Percentiles rank a stretch among this genome's conserved stretches.
Evolutionary conservation across 2,113 vertebrate species (phyloP).

Genomic region (Fukomys damarensis): DNA sequence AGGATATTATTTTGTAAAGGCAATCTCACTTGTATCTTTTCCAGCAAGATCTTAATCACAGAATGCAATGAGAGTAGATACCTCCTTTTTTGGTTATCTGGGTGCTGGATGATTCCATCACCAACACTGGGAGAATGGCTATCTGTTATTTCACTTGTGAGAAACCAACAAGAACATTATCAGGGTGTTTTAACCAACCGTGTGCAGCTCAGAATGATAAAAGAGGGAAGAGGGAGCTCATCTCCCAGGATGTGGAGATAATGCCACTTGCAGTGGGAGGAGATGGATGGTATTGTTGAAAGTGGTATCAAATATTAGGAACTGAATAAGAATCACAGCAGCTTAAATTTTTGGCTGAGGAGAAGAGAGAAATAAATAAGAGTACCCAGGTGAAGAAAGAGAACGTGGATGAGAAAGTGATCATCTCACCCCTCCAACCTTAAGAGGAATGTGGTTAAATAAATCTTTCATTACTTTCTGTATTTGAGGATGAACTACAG

Average conservation of each 20-base stretch:
- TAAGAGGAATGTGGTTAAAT: slow-evolving; percentile 81
- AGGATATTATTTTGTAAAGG: slow-evolving; percentile 85
- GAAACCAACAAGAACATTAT: slow-evolving; percentile 83
- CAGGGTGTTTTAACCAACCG: slow-evolving; percentile 83
- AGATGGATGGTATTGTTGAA: slow-evolving; percentile 83
- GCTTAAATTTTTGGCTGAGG: slow-evolving; percentile 78
- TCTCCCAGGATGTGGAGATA: slow-evolving; percentile 86
- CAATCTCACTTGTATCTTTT: slow-evolving; percentile 86
- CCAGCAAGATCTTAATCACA: slow-evolving; percentile 83
- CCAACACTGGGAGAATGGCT: slow-evolving; percentile 80
- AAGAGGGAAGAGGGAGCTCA: slow-evolving; percentile 80
- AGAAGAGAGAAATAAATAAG: slow-evolving; percentile 74
- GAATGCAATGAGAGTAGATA: slow-evolving; percentile 47
- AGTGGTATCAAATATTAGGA: slow-evolving; percentile 82
- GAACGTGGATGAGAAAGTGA: slow-evolving; percentile 67
- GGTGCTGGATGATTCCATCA: slow-evolving; percentile 75
- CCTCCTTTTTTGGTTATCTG: slow-evolving; percentile 82
- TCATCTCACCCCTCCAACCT: slow-evolving; percentile 74
- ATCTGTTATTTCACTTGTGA: slow-evolving; percentile 86
- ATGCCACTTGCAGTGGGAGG: slow-evolving; percentile 78
- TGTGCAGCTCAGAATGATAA: slow-evolving; percentile 82
- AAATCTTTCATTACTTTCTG: slow-evolving; percentile 72
- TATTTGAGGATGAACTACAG: slow-evolving; percentile 72
- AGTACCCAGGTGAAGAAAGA: slow-evolving; percentile 35
- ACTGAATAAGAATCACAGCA: slow-evolving; percentile 75